Percentiles rank a stretch among this genome's conserved stretches.
Evolutionary conservation across 2,797 vertebrate species (phyloP).

Genomic region (Odontamblyopus rebecca): DNA sequence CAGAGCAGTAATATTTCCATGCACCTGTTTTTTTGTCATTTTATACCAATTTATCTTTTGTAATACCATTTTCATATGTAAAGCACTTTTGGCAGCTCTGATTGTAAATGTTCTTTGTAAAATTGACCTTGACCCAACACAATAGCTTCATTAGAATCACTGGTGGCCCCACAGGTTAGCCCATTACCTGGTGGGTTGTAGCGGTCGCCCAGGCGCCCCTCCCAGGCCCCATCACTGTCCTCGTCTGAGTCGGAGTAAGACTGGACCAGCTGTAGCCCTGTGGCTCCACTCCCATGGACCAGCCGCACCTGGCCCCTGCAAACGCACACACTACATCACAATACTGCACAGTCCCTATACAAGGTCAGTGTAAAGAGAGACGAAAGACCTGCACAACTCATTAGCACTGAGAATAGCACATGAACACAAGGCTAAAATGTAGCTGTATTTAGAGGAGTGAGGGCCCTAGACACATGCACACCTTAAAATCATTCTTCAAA

Average conservation of each 20-base stretch:
- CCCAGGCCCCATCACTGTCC: constrained; percentile 91
- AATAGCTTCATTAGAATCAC: not conserved
- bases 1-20: too few species aligned
- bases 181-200: constrained; percentile 89
- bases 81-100: not conserved
- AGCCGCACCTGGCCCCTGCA: constrained; percentile 90
- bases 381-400: not conserved
- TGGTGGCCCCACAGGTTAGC: not conserved
- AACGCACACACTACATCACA: constrained; percentile 12
- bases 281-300: constrained; percentile 88
- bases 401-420: too few species aligned
- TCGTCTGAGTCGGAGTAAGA: constrained; percentile 91
- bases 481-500: too few species aligned
- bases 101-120: not conserved
- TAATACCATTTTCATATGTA: too few species aligned
- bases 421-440: too few species aligned
- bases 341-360: not conserved
- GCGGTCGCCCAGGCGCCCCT: constrained; percentile 86
- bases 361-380: not conserved
- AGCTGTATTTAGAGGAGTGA: too few species aligned
- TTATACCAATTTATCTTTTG: too few species aligned
- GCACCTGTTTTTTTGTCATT: too few species aligned
- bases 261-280: constrained; percentile 88
- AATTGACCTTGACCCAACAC: not conserved
- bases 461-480: too few species aligned